Percentiles rank a stretch among this genome's conserved stretches.
Conservation (phyloP, 2,888 invertebrate species). For the Agrochola macilenta region DNA sequence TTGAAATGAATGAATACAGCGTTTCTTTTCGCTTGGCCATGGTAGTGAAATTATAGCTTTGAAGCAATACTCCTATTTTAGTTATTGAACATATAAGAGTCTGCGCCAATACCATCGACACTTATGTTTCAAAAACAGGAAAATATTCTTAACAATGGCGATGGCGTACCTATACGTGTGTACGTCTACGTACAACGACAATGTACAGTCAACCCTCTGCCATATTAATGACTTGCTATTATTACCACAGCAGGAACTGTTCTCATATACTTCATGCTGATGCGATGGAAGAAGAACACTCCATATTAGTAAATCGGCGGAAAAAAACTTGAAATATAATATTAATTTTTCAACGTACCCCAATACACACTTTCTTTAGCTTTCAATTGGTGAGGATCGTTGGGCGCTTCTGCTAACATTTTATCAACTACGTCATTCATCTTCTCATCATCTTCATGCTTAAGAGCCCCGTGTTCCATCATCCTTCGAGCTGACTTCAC, state of each 20-base stretch:
- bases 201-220: neutral
- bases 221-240: neutral
- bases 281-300: neutral
- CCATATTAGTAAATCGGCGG: neutral
- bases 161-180: neutral
- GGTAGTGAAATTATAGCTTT: neutral
- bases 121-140: neutral
- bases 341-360: constrained; percentile 75
- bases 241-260: neutral
- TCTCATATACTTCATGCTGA: neutral
- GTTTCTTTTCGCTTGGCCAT: neutral
- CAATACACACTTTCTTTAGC: constrained; percentile 78
- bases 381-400: constrained; percentile 77
- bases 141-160: neutral
- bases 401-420: constrained; percentile 77
- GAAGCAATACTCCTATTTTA: neutral
- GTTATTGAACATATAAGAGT: neutral
- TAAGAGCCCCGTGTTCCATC: constrained; percentile 66
- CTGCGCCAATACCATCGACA: neutral
- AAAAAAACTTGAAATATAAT: neutral
- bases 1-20: neutral
- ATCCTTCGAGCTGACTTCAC: constrained; percentile 77
- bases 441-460: constrained; percentile 63
- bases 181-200: neutral
- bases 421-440: constrained; percentile 80